Evolutionary conservation across 2,888 invertebrate species (phyloP).

Genomic region (Xestoiulus laeticollis): DNA sequence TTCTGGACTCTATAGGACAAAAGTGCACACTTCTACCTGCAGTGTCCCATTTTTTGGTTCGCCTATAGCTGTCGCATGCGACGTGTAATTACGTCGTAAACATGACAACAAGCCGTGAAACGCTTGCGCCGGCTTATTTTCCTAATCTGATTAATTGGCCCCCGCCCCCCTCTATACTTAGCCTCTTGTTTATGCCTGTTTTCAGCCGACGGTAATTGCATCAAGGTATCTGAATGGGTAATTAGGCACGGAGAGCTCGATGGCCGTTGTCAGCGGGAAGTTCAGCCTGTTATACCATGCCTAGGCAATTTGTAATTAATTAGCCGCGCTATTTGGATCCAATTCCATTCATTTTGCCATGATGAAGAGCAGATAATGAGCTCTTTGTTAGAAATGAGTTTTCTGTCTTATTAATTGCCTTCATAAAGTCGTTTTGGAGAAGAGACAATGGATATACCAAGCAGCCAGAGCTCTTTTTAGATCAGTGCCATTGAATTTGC

Average conservation of each 20-base stretch:
- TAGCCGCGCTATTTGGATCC: conserved; percentile 33
- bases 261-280: conserved; percentile 28
- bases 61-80: neutral
- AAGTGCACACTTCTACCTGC: neutral
- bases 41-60: neutral
- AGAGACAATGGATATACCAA: conserved; percentile 12
- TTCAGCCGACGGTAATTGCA: neutral
- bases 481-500: neutral
- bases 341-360: conserved; percentile 25
- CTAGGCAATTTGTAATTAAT: conserved; percentile 33
- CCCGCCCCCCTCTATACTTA: neutral
- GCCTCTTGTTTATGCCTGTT: conserved; percentile 17
- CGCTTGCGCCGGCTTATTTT: neutral
- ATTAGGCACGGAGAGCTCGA: conserved; percentile 13
- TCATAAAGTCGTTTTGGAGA: conserved; percentile 19
- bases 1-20: neutral
- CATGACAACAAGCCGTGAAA: conserved; percentile 7
- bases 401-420: conserved; percentile 37
- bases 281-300: neutral
- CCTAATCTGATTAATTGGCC: conserved; percentile 22
- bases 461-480: neutral
- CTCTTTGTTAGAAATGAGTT: conserved; percentile 13
- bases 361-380: conserved; percentile 37
- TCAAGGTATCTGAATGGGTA: conserved; percentile 34
- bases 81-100: neutral